These are phyloP conservation scores for Mimas tiliae DNA, from an alignment of 2,888 invertebrate genomes.

Conservation along the genomic window DNA sequence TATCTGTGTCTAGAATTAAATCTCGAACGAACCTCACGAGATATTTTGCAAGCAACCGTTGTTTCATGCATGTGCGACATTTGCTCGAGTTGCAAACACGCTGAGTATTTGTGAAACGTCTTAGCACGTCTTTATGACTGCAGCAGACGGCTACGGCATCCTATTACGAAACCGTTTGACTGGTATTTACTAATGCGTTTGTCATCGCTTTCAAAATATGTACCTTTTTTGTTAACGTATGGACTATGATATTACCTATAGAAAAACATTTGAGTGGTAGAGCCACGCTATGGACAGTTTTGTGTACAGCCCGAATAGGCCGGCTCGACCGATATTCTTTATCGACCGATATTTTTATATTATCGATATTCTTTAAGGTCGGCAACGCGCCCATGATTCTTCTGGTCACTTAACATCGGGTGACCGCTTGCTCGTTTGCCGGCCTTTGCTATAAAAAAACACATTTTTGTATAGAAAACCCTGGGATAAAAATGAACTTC, in stretches of 20 bases:
- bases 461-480: not conserved
- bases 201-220: not conserved
- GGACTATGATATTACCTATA: too few species aligned
- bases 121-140: constrained; percentile 42
- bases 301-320: too few species aligned
- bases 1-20: not conserved
- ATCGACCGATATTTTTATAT: too few species aligned
- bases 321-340: too few species aligned
- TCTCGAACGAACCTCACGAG: not conserved
- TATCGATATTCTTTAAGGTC: too few species aligned
- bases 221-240: not conserved
- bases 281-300: too few species aligned
- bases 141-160: constrained; percentile 23
- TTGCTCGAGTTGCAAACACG: constrained; percentile 32
- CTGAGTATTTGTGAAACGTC: constrained; percentile 47
- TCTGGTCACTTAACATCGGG: too few species aligned
- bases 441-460: not conserved
- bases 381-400: too few species aligned
- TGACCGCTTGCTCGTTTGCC: too few species aligned
- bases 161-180: constrained; percentile 43
- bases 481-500: too few species aligned
- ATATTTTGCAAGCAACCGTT: constrained; percentile 2
- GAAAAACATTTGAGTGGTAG: too few species aligned
- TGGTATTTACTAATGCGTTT: constrained; percentile 38
- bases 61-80: constrained; percentile 20